These are phyloP conservation scores for Plutomurus gul DNA, from an alignment of 1,140 invertebrate genomes.

Conservation along the genomic window DNA sequence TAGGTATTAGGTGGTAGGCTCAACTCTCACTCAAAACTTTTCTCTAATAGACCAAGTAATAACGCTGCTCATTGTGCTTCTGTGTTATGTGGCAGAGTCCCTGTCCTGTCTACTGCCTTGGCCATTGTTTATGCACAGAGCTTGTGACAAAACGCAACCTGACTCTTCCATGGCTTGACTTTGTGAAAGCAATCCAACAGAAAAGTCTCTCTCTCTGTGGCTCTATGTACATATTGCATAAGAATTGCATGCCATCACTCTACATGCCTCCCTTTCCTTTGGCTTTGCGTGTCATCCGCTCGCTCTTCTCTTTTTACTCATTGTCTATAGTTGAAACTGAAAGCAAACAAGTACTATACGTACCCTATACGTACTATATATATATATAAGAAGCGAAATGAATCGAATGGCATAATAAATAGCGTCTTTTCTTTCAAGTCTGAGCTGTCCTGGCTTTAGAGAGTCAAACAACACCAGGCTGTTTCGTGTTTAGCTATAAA, in stretches of 20 bases:
- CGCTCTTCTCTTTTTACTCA: background rate
- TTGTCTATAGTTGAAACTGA: slow-evolving; percentile 20
- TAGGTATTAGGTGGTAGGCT: background rate
- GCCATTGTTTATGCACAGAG: too few species aligned
- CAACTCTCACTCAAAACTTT: background rate
- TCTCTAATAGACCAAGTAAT: too few species aligned
- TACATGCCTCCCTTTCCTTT: background rate
- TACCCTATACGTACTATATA: too few species aligned
- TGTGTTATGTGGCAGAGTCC: background rate
- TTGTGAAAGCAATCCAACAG: background rate
- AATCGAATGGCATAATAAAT: slow-evolving; percentile 5
- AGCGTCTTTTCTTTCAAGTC: background rate
- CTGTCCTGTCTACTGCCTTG: too few species aligned
- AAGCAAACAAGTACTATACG: too few species aligned
- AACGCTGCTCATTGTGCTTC: background rate
- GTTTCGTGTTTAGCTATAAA: background rate
- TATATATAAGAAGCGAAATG: background rate
- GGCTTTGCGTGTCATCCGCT: slow-evolving; percentile 21
- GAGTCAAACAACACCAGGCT: background rate
- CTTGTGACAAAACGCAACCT: background rate
- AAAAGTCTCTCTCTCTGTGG: background rate
- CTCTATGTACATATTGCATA: background rate
- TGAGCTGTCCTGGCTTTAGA: background rate
- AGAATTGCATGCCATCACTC: background rate
- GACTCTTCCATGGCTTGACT: background rate